These are phyloP conservation scores for Eupsilia transversa DNA, from an alignment of 2,888 invertebrate species.

Conservation along the genomic window DNA sequence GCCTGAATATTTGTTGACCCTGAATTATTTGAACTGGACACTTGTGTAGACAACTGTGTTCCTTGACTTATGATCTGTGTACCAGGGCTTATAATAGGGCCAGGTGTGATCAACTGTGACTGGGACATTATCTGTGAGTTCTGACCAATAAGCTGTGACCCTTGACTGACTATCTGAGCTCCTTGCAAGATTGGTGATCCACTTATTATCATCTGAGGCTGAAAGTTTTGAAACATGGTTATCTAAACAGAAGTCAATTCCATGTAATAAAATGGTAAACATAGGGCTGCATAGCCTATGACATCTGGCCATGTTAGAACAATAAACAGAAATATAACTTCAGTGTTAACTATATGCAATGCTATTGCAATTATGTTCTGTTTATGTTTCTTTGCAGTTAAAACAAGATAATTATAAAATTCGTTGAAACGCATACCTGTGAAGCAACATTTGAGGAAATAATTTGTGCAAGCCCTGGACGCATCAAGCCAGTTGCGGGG, in stretches of 20 bases:
- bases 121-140: constrained; percentile 84
- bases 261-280: neutral
- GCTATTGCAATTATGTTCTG: neutral
- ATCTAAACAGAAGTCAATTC: neutral
- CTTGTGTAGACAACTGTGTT: constrained; percentile 83
- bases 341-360: neutral
- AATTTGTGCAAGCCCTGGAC: constrained; percentile 85
- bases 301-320: constrained; percentile 3
- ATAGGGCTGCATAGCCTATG: neutral
- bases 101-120: constrained; percentile 82
- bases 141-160: constrained; percentile 84
- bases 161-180: constrained; percentile 86
- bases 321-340: neutral
- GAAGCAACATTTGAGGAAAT: constrained; percentile 85
- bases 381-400: neutral
- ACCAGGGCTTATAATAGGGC: constrained; percentile 83
- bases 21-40: constrained; percentile 76
- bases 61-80: constrained; percentile 89
- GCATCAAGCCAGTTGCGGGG: constrained; percentile 83
- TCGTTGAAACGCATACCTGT: constrained; percentile 76
- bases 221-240: constrained; percentile 64
- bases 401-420: neutral
- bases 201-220: constrained; percentile 88
- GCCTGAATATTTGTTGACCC: constrained; percentile 74
- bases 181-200: constrained; percentile 86